A percentile compares a stretch with the other conserved stretches of the same genome.
Conservation (phyloP, 1,140 invertebrate species). For the Spodoptera litura region DNA sequence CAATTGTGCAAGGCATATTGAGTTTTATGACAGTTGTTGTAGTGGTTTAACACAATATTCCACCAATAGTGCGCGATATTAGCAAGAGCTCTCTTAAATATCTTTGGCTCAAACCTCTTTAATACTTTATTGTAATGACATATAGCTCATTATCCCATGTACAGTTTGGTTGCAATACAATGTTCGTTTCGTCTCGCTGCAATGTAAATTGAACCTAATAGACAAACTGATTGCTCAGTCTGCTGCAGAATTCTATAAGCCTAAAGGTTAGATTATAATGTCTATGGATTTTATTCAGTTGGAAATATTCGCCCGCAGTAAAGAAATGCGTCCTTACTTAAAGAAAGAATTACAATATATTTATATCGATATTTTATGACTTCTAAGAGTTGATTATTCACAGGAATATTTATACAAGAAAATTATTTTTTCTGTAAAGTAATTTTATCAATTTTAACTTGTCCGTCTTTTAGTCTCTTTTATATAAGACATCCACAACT, state of each 20-base stretch:
- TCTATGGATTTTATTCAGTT: slow-evolving; percentile 18
- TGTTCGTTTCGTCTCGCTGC: too few species aligned
- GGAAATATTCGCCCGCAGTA: slow-evolving; percentile 26
- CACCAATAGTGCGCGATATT: too few species aligned
- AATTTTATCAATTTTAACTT: slow-evolving; percentile 58
- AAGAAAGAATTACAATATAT: slow-evolving; percentile 11
- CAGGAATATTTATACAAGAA: background rate
- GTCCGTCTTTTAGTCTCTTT: slow-evolving; percentile 74
- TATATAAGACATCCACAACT: slow-evolving; percentile 34
- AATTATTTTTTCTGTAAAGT: background rate
- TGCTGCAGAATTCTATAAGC: slow-evolving; percentile 11
- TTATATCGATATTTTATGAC: slow-evolving; percentile 22
- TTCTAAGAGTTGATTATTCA: slow-evolving; percentile 10
- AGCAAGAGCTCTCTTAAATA: too few species aligned
- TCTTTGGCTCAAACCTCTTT: too few species aligned
- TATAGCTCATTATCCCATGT: too few species aligned
- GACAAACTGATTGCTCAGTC: slow-evolving; percentile 22
- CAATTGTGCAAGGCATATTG: too few species aligned
- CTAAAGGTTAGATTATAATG: slow-evolving; percentile 41
- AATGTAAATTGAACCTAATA: slow-evolving; percentile 2
- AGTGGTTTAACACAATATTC: too few species aligned
- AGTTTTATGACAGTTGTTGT: too few species aligned
- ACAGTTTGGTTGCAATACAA: too few species aligned
- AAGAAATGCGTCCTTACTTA: slow-evolving; percentile 12
- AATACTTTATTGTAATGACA: too few species aligned